Evolutionary conservation across 2,888 invertebrate genomes (phyloP).

Genomic region (Eumacrocentrus americanus): DNA sequence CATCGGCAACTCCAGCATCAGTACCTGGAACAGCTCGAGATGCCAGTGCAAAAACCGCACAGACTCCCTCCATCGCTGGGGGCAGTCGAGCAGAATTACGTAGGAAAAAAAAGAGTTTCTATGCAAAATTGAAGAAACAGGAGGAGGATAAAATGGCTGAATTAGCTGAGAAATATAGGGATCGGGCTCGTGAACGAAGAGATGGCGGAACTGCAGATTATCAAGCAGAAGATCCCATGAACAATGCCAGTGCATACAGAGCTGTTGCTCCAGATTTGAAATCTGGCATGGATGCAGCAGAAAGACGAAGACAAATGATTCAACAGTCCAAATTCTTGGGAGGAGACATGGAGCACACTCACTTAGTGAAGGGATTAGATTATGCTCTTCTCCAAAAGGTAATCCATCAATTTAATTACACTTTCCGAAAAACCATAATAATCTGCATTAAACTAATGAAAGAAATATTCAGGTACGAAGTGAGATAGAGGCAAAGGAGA

Average conservation of each 20-base stretch:
- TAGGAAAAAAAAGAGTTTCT: conserved; percentile 92
- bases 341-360: conserved; percentile 99
- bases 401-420: not conserved
- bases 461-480: conserved; percentile 68
- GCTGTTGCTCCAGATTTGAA: conserved; percentile 97
- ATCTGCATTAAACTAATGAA: not conserved
- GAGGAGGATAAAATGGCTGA: conserved; percentile 95
- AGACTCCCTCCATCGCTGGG: conserved; percentile 50
- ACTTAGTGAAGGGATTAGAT: conserved; percentile 98
- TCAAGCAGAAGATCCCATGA: conserved; percentile 81
- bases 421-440: not conserved
- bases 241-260: conserved; percentile 84
- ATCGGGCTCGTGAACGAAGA: conserved; percentile 87
- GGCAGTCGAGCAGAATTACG: conserved; percentile 75
- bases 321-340: conserved; percentile 99
- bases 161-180: conserved; percentile 90
- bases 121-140: conserved; percentile 91
- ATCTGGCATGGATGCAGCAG: conserved; percentile 93
- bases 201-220: conserved; percentile 85
- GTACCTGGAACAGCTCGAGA: conserved; percentile 71
- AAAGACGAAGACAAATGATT: conserved; percentile 92
- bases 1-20: conserved; percentile 64
- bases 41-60: conserved; percentile 72
- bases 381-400: conserved; percentile 92
- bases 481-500: conserved; percentile 81